Evolutionary conservation across 2,888 invertebrate species (phyloP).

Genomic region (Esperia sulphurella): DNA sequence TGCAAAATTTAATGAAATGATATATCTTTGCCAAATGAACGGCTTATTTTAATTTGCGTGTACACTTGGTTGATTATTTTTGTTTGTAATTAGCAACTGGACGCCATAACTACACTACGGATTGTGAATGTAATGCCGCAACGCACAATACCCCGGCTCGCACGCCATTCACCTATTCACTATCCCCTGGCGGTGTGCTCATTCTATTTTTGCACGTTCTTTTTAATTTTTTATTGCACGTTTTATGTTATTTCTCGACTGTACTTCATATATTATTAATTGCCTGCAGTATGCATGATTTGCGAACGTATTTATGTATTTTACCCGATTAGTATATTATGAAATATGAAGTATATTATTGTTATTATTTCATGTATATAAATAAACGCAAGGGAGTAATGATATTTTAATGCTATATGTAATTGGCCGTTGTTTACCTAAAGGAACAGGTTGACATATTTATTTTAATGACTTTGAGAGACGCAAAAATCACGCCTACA

Average conservation of each 20-base stretch:
- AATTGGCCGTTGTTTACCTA: neutral
- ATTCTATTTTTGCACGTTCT: constrained; percentile 2
- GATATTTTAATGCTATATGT: neutral
- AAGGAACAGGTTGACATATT: neutral
- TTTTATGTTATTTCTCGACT: neutral
- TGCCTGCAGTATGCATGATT: constrained; percentile 3
- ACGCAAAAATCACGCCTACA: constrained; percentile 22
- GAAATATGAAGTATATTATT: neutral
- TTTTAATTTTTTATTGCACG: constrained; percentile 7
- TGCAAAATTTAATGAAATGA: neutral
- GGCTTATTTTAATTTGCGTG: constrained; percentile 6
- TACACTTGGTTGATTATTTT: neutral
- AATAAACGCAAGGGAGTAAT: neutral
- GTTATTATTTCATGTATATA: neutral
- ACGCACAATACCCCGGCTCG: constrained; percentile 33
- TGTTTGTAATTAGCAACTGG: constrained; percentile 15
- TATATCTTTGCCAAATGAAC: neutral
- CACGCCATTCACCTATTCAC: constrained; percentile 20
- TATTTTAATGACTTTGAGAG: neutral
- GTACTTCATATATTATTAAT: neutral
- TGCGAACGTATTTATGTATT: neutral
- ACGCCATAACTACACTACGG: constrained; percentile 36
- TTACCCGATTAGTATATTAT: too few species aligned
- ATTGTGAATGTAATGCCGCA: constrained; percentile 28
- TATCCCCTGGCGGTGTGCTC: constrained; percentile 5